Percentiles rank a stretch among this genome's conserved stretches.
Conservation (phyloP, 2,797 vertebrate genomes). For the Benthosema pterotum region DNA sequence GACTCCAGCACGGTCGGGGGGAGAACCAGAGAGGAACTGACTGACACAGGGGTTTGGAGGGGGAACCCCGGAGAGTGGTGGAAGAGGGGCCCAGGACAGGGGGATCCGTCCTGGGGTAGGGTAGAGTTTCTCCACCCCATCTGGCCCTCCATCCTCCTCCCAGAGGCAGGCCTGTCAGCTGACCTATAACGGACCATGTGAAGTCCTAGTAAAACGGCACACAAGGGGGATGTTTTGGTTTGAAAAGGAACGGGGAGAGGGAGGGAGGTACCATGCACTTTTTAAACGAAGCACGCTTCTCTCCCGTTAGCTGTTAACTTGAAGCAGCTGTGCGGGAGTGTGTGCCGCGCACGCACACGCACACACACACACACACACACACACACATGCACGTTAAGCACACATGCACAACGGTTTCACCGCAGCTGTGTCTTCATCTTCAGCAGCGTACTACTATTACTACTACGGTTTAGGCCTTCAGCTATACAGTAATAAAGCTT, state of each 20-base stretch:
- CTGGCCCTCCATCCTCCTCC: slow-evolving; percentile 69
- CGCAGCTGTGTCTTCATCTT: slow-evolving; percentile 52
- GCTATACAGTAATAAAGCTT: slow-evolving; percentile 16
- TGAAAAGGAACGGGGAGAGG: slow-evolving; percentile 58
- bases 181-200: slow-evolving; percentile 72
- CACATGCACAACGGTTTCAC: slow-evolving; percentile 25
- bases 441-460: slow-evolving; percentile 31
- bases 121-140: slow-evolving; percentile 72
- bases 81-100: slow-evolving; percentile 73
- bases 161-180: slow-evolving; percentile 63
- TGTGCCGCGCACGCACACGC: not conserved
- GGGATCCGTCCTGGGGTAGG: slow-evolving; percentile 58
- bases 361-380: slow-evolving; percentile 7
- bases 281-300: slow-evolving; percentile 64
- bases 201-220: slow-evolving; percentile 58
- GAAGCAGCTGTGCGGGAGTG: slow-evolving; percentile 72
- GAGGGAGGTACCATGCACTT: slow-evolving; percentile 50
- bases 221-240: slow-evolving; percentile 77
- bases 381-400: slow-evolving; percentile 5
- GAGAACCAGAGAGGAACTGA: slow-evolving; percentile 63
- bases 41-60: no score
- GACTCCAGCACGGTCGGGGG: slow-evolving; percentile 43
- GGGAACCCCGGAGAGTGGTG: slow-evolving; percentile 67
- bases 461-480: not conserved
- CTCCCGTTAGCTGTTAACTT: slow-evolving; percentile 66